These are phyloP conservation scores for Chalcosyrphus nemorum DNA, from an alignment of 2,888 invertebrate species.

Conservation along the genomic window DNA sequence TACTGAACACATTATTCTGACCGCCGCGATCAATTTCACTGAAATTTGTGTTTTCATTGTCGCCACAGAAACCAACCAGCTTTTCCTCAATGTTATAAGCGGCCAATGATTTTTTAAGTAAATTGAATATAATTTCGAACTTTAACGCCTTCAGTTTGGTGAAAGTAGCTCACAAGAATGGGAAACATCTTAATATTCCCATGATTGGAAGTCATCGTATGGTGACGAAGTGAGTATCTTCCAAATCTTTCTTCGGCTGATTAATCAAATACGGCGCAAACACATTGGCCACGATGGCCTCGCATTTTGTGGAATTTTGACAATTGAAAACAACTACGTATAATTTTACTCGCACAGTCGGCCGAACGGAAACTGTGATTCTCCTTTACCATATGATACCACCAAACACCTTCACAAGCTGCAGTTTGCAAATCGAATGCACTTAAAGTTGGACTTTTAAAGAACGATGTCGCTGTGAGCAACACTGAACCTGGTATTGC, in stretches of 20 bases:
- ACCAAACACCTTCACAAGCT: conserved; percentile 1
- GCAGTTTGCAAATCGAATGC: neutral
- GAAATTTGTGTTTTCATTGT: neutral
- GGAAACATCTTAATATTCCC: conserved; percentile 26
- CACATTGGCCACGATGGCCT: too few species aligned
- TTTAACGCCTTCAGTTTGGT: conserved; percentile 24
- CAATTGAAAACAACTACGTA: conserved; percentile 21
- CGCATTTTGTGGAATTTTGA: conserved; percentile 23
- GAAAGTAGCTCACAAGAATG: conserved; percentile 25
- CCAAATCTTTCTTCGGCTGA: too few species aligned
- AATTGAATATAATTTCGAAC: too few species aligned
- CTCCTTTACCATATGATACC: conserved; percentile 1
- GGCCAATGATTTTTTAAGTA: neutral
- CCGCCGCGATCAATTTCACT: neutral
- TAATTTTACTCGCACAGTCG: conserved; percentile 24
- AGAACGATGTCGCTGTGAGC: too few species aligned
- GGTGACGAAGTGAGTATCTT: conserved; percentile 9
- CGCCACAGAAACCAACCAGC: neutral
- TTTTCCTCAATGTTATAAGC: conserved; percentile 1
- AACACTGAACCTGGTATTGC: too few species aligned
- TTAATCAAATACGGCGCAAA: too few species aligned
- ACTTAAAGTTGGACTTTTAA: neutral
- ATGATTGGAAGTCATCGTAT: conserved; percentile 16
- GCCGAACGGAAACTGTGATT: conserved; percentile 38
- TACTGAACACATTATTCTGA: neutral